Conservation (phyloP, 2,888 invertebrate genomes). For the Eristalinus aeneus region DNA sequence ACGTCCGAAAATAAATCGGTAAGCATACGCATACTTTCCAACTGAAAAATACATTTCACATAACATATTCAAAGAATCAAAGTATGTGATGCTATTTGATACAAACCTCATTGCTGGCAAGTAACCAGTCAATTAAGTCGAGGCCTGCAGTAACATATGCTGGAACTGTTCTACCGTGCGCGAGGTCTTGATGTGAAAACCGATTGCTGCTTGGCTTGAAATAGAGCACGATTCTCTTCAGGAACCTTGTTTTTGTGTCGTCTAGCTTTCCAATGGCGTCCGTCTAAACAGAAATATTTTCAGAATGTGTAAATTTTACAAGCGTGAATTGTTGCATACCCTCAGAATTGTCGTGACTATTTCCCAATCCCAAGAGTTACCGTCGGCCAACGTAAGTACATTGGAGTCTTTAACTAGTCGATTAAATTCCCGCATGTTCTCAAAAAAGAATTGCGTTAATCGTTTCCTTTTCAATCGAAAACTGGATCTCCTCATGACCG, state of each 20-base stretch:
- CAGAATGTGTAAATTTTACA: background rate
- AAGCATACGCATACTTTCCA: constrained; percentile 87
- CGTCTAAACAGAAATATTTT: constrained; percentile 72
- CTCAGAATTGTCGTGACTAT: constrained; percentile 91
- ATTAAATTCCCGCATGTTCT: constrained; percentile 83
- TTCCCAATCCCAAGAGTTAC: constrained; percentile 95
- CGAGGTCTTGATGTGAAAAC: constrained; percentile 92
- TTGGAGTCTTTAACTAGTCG: constrained; percentile 89
- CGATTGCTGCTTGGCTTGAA: constrained; percentile 93
- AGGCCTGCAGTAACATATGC: constrained; percentile 79
- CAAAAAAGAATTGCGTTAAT: constrained; percentile 82
- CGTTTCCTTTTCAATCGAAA: constrained; percentile 79
- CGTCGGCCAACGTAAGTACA: constrained; percentile 90
- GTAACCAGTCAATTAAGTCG: constrained; percentile 79
- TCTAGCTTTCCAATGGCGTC: constrained; percentile 84
- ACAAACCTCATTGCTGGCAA: constrained; percentile 76
- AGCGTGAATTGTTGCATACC: constrained; percentile 80
- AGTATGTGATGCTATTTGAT: background rate
- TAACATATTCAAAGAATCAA: background rate
- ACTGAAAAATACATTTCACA: constrained; percentile 77
- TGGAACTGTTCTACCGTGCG: constrained; percentile 78
- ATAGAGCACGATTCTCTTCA: constrained; percentile 90
- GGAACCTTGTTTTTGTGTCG: constrained; percentile 86
- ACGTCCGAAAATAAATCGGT: constrained; percentile 91
- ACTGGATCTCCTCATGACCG: constrained; percentile 77